Conservation (phyloP, 1,140 invertebrate genomes). For the Sinonovacula constricta region DNA sequence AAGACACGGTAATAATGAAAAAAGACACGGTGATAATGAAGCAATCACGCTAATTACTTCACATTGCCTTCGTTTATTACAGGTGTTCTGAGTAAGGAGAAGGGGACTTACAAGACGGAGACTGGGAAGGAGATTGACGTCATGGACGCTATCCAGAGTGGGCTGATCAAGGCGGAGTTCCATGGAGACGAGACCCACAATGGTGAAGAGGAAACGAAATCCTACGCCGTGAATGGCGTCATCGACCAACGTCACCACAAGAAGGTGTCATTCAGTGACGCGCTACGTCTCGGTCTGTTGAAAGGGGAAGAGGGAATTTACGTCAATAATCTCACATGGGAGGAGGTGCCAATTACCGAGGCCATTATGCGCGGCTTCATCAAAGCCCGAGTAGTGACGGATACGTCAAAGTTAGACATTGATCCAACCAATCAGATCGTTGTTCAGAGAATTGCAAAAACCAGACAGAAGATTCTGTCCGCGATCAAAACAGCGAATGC, state of each 20-base stretch:
- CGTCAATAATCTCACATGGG: slow-evolving; percentile 71
- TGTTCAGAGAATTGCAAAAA: slow-evolving; percentile 69
- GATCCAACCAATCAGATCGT: slow-evolving; percentile 75
- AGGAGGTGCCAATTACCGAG: slow-evolving; percentile 71
- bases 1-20: too few relatives aligned
- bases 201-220: slow-evolving; percentile 68
- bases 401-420: slow-evolving; percentile 73
- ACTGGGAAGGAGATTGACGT: slow-evolving; percentile 67
- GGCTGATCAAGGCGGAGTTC: slow-evolving; percentile 71
- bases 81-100: slow-evolving; percentile 30
- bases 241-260: slow-evolving; percentile 70
- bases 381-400: slow-evolving; percentile 73
- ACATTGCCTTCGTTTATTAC: too few relatives aligned
- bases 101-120: slow-evolving; percentile 65
- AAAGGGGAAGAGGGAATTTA: slow-evolving; percentile 71
- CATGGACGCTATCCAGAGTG: slow-evolving; percentile 73
- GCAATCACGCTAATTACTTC: too few relatives aligned
- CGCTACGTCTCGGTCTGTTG: slow-evolving; percentile 66
- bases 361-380: slow-evolving; percentile 77
- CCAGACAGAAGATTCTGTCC: slow-evolving; percentile 67
- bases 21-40: too few relatives aligned
- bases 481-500: slow-evolving; percentile 71
- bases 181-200: slow-evolving; percentile 56
- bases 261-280: slow-evolving; percentile 72
- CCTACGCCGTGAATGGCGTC: slow-evolving; percentile 75